Evolutionary conservation across 2,888 invertebrate species (phyloP).

Genomic region (Dermolepida albohirtum): DNA sequence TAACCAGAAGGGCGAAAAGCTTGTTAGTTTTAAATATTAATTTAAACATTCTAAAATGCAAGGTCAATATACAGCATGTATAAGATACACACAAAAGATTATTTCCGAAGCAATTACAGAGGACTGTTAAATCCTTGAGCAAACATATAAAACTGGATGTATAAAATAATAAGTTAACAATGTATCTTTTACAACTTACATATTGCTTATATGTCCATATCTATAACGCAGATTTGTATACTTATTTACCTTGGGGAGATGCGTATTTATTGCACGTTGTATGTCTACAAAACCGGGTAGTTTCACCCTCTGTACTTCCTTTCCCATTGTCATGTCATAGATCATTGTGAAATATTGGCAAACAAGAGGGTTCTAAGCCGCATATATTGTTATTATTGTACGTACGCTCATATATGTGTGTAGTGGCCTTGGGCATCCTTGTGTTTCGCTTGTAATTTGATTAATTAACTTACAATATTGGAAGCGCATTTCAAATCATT

Average conservation of each 20-base stretch:
- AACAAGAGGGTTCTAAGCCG: slow-evolving; percentile 39
- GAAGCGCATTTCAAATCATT: too few species aligned
- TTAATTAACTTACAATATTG: background rate
- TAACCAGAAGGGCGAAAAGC: background rate
- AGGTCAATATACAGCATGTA: background rate
- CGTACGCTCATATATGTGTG: background rate
- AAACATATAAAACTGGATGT: slow-evolving; percentile 44
- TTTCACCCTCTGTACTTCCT: slow-evolving; percentile 18
- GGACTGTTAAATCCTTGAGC: slow-evolving; percentile 36
- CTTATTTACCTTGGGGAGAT: slow-evolving; percentile 21
- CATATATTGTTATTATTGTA: slow-evolving; percentile 30
- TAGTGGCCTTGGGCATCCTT: background rate
- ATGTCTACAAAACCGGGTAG: background rate
- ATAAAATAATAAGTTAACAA: slow-evolving; percentile 42
- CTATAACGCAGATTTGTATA: background rate
- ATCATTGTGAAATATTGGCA: slow-evolving; percentile 42
- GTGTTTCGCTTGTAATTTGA: background rate
- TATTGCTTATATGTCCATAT: too few species aligned
- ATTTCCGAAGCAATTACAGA: slow-evolving; percentile 31
- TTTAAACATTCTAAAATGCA: slow-evolving; percentile 35
- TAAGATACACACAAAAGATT: slow-evolving; percentile 13
- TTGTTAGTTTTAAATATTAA: slow-evolving; percentile 39
- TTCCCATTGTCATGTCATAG: slow-evolving; percentile 34
- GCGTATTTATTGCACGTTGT: slow-evolving; percentile 4
- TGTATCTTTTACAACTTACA: slow-evolving; percentile 10